Percentiles rank a stretch among this genome's conserved stretches.
Conservation (phyloP, 2,113 vertebrate species). For the Trematomus loennbergii region DNA sequence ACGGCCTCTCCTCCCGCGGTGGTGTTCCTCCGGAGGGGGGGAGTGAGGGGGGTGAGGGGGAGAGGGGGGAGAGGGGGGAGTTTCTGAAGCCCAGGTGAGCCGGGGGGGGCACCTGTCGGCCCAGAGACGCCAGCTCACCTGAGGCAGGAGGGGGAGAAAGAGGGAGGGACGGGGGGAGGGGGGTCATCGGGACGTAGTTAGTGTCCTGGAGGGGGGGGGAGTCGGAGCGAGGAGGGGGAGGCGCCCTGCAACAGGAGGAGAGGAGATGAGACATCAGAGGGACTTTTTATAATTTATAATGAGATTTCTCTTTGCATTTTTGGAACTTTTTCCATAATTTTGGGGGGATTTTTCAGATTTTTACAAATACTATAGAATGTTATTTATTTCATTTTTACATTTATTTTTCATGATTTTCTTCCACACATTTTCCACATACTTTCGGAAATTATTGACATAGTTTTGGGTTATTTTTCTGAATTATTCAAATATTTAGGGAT, state of each 20-base stretch:
- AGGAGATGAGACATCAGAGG: background rate
- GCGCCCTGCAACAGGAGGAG: conserved; percentile 36
- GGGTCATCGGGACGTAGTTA: conserved; percentile 77
- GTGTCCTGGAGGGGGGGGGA: conserved; percentile 30
- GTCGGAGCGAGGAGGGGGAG: conserved; percentile 33
- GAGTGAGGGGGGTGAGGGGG: conserved; percentile 33
- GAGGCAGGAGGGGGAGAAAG: background rate
- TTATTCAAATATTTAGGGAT: no score
- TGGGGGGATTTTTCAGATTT: no score
- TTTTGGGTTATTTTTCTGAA: no score
- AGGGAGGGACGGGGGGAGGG: conserved; percentile 34
- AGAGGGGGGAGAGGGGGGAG: background rate
- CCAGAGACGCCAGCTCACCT: conserved; percentile 51
- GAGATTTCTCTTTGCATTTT: no score
- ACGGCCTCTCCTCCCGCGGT: background rate
- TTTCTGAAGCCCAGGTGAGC: conserved; percentile 76
- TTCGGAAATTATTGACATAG: no score
- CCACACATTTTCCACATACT: no score
- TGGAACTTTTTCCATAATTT: no score
- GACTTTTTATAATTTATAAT: background rate
- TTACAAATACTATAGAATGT: no score
- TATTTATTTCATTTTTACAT: no score
- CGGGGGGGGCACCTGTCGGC: conserved; percentile 71
- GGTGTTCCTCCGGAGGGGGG: conserved; percentile 38
- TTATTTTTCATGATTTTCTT: no score